Evolutionary conservation across 1,140 invertebrate species (phyloP).

Genomic region (Bradynema listronoti): DNA sequence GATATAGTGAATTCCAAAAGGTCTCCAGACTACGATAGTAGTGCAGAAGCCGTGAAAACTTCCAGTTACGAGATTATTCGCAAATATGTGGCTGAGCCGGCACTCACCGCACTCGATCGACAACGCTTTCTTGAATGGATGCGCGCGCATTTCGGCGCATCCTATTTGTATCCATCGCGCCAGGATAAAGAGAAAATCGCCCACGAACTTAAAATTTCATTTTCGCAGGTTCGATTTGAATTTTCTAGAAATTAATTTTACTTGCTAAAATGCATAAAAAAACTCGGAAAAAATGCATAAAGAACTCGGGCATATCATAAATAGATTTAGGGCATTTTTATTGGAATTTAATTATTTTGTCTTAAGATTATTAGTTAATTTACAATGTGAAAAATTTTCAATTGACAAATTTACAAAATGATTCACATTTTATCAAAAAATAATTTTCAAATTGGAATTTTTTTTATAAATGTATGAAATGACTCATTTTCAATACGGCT

Average conservation of each 20-base stretch:
- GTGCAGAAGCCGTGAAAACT: too few relatives aligned
- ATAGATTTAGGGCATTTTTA: not conserved
- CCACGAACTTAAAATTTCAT: not conserved
- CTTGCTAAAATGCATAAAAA: not conserved
- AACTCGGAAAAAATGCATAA: not conserved
- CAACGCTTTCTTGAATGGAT: conserved; percentile 8
- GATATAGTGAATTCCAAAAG: too few relatives aligned
- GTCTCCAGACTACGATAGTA: too few relatives aligned
- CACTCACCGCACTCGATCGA: too few relatives aligned
- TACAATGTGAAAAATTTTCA: not conserved
- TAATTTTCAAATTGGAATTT: too few relatives aligned
- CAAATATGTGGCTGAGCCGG: too few relatives aligned
- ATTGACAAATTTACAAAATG: not conserved
- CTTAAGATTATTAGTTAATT: not conserved
- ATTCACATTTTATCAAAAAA: too few relatives aligned
- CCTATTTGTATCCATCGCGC: conserved; percentile 6
- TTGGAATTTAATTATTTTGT: not conserved
- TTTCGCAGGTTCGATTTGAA: not conserved
- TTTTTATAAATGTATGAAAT: too few relatives aligned
- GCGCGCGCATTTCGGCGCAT: not conserved
- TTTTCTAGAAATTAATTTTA: not conserved
- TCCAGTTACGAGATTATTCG: too few relatives aligned
- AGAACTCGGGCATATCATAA: not conserved
- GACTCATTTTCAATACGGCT: too few relatives aligned
- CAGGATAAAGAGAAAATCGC: conserved; percentile 5